phyloP scores from a whole-genome alignment of 2,113 vertebrate species.

The Oreocharis arfaki region DNA sequence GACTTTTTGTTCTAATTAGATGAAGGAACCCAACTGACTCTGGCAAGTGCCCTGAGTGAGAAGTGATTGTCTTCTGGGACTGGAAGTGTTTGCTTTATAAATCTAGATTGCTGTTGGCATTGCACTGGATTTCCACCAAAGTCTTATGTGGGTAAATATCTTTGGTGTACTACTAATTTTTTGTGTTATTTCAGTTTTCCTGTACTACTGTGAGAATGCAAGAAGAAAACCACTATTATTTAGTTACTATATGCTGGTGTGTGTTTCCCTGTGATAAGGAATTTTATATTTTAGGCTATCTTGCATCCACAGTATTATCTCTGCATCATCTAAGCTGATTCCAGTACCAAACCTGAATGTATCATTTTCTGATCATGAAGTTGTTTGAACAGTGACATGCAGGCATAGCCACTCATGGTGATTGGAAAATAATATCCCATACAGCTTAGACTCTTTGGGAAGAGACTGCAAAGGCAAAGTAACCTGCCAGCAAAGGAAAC shows the following conservation, averaged over 20 bases:
- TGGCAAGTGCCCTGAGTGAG: not conserved
- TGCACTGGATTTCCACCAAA: not conserved
- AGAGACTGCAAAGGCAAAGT: not conserved
- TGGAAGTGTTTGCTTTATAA: not conserved
- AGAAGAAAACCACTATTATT: not conserved
- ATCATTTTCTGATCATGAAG: not conserved
- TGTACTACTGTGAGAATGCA: not conserved
- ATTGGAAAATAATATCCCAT: not conserved
- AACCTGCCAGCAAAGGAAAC: not conserved
- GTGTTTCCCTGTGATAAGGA: not conserved
- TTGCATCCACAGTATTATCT: not conserved
- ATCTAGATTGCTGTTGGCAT: not conserved
- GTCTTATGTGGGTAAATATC: not conserved
- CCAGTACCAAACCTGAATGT: not conserved
- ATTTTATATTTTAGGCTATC: not conserved
- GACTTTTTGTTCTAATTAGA: not conserved
- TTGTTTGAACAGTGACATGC: not conserved
- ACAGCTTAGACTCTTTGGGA: not conserved
- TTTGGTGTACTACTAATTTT: not conserved
- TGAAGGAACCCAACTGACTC: not conserved
- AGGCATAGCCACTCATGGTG: not conserved
- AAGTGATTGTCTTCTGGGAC: not conserved
- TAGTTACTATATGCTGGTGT: not conserved
- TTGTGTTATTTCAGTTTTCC: not conserved
- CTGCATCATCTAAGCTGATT: not conserved